Evolutionary conservation across 2,888 invertebrate genomes (phyloP).

Genomic region (Branchipolynoe longqiensis): DNA sequence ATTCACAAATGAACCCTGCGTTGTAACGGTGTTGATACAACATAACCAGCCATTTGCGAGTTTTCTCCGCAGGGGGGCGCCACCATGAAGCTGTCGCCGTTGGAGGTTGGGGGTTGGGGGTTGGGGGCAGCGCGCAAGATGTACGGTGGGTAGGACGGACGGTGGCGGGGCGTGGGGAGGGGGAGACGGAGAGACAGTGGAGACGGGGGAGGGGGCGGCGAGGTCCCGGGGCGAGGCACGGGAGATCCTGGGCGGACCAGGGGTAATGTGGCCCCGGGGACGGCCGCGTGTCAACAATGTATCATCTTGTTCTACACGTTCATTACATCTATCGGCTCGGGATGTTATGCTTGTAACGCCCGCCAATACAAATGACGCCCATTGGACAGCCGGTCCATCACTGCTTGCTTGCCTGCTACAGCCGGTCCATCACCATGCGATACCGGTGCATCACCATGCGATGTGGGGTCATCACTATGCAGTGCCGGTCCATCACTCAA

Average conservation of each 20-base stretch:
- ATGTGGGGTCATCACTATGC: no score
- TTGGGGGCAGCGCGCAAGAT: no score
- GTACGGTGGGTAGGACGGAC: no score
- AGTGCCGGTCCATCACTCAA: no score
- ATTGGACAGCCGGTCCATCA: neutral
- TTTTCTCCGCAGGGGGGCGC: neutral
- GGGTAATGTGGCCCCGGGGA: constrained; percentile 35
- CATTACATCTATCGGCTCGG: constrained; percentile 42
- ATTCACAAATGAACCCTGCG: no score
- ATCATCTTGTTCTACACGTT: constrained; percentile 53
- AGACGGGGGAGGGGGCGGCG: neutral
- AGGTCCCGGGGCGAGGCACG: neutral
- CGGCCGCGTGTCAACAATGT: constrained; percentile 47
- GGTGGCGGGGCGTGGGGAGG: neutral
- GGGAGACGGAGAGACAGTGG: neutral
- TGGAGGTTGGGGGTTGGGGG: neutral
- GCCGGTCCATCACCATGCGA: no score
- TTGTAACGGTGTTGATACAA: no score
- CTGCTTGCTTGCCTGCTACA: no score
- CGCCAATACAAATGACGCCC: constrained; percentile 50
- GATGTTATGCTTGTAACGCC: constrained; percentile 22
- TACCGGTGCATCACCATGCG: no score
- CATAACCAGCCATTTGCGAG: no score
- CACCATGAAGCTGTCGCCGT: neutral
- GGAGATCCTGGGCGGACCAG: neutral